Evolutionary conservation across 2,888 invertebrate species (phyloP).

Genomic region (Acanthosepion pharaonis): DNA sequence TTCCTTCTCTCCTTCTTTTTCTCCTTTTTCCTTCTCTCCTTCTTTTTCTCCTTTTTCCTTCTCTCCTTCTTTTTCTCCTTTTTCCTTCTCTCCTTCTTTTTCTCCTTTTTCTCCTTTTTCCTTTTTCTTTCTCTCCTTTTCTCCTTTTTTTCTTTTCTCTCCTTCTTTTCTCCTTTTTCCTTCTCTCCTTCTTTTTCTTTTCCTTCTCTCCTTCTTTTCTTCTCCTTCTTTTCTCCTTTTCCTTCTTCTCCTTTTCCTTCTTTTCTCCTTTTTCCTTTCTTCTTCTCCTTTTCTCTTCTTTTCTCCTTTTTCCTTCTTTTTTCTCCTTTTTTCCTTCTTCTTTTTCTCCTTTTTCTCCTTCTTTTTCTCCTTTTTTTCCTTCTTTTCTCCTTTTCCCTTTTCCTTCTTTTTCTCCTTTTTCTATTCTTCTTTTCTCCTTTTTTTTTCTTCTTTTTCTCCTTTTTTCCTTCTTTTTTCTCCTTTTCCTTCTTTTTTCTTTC

Average conservation of each 20-base stretch:
- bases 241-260: conserved; percentile 39
- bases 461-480: conserved; percentile 49
- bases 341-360: too few species aligned
- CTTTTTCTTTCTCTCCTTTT: conserved; percentile 41
- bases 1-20: conserved; percentile 36
- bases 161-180: conserved; percentile 40
- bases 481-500: too few species aligned
- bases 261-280: too few species aligned
- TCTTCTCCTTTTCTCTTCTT: too few species aligned
- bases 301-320: too few species aligned
- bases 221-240: conserved; percentile 6
- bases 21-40: conserved; percentile 49
- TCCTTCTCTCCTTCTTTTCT: neutral
- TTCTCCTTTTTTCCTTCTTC: too few species aligned
- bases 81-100: neutral
- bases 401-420: neutral
- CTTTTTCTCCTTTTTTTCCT: too few species aligned
- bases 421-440: neutral
- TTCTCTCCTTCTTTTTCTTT: conserved; percentile 4
- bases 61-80: conserved; percentile 43
- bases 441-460: neutral
- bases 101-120: neutral
- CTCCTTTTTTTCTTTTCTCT: conserved; percentile 47
- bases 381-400: neutral
- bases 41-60: conserved; percentile 50